Conservation (phyloP, 2,113 vertebrate genomes). For the Poecile atricapillus region DNA sequence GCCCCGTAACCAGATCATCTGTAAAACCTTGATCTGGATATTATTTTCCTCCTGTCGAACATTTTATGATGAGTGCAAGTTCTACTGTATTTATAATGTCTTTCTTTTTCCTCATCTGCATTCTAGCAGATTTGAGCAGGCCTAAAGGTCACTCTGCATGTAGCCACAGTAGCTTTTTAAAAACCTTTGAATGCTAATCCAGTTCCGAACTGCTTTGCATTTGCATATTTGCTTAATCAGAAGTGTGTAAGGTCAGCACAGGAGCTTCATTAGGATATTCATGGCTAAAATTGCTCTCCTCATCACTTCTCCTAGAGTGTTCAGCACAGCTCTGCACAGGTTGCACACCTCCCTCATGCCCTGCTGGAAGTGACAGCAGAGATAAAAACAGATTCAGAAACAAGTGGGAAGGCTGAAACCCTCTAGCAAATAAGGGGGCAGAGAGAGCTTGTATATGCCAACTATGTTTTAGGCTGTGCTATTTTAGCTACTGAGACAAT, state of each 20-base stretch:
- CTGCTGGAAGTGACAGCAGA: background rate
- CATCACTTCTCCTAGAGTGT: slow-evolving; percentile 1
- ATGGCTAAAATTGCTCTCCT: slow-evolving; percentile 52
- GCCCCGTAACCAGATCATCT: background rate
- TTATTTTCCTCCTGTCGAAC: background rate
- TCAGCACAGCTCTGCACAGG: background rate
- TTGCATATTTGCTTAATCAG: slow-evolving; percentile 69
- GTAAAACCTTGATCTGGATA: background rate
- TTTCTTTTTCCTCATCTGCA: slow-evolving; percentile 33
- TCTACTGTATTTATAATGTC: slow-evolving; percentile 11
- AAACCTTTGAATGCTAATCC: slow-evolving; percentile 58
- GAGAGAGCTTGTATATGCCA: background rate
- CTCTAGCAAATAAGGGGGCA: background rate
- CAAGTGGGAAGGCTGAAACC: background rate
- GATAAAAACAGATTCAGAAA: background rate
- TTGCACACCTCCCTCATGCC: background rate
- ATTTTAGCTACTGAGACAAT: background rate
- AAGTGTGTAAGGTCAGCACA: slow-evolving; percentile 46
- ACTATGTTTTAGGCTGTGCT: background rate
- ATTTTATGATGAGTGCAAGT: background rate
- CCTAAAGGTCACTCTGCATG: slow-evolving; percentile 52
- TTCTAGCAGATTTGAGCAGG: slow-evolving; percentile 38
- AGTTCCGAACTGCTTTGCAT: slow-evolving; percentile 29
- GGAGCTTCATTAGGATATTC: slow-evolving; percentile 61
- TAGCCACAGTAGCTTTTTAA: slow-evolving; percentile 41